Evolutionary conservation across 2,113 vertebrate species (phyloP), one percentile per base, ranked within the genome.

Genomic region (Amphilophus citrinellus): DNA sequence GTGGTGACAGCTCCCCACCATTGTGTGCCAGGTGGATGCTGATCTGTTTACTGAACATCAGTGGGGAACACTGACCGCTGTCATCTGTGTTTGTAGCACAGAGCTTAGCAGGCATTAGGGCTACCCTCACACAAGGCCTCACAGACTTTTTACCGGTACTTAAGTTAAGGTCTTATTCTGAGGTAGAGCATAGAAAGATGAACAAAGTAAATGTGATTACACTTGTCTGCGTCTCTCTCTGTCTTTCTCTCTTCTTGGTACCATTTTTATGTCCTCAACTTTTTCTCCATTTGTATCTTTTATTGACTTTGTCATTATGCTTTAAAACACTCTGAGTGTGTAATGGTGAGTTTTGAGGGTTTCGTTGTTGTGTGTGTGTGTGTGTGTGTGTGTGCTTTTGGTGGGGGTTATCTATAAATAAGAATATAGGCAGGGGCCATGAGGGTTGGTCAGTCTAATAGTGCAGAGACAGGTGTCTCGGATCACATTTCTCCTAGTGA

Each of bases 401-500:
- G 63, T 71, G 76, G 85, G 80, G 59, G 68, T 82, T 81, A 84
- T 91, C 96, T 98, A 97, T 96, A 96, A 97, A 97, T 98, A 97
- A 93, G 53, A 17, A 79, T 77, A 80, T 60, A 37, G 65, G 76
- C 62, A 18, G 58, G 57, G 82, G 68, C 91, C 68, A 14, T 88
- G 90, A 35, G 90, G 92, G 93, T 94, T 90, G 92, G 93, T 94
- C 93, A 87, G 47, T 42, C 84, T 92, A 94, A 94, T 93, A 94
- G 96, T 88, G 77, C 91, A 88, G 88, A 86, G 95, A 97, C 97
- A 98, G 97, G 97, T 98, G 97, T 84, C 78, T 89, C 85, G 91
- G 95, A 95, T 98, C 97, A 92, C 84, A 90, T 98, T 97, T 95
- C 97, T 76, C 76, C 91, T 58, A 92, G 92, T 95, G 94, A 97